Conservation (phyloP, 2,888 invertebrate species). For the Eustalomyia histrio region DNA sequence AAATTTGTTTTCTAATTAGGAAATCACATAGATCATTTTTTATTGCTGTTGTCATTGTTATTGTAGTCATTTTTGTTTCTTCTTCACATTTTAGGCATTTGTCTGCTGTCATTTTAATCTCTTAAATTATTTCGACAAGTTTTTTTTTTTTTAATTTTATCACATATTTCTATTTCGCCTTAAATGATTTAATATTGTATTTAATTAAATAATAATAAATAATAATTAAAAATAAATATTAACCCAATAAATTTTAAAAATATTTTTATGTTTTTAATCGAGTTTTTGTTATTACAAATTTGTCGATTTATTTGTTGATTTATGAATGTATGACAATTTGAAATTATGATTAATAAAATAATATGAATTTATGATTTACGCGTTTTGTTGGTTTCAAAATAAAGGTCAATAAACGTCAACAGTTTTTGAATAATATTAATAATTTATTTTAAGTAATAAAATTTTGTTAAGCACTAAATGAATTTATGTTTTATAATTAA, state of each 20-base stretch:
- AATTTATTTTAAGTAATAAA: too few relatives aligned
- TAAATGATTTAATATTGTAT: slow-evolving; percentile 32
- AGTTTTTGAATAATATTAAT: background rate
- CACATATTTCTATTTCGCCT: background rate
- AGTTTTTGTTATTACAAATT: slow-evolving; percentile 33
- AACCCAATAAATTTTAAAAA: slow-evolving; percentile 16
- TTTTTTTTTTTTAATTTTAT: background rate
- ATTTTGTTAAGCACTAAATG: too few relatives aligned
- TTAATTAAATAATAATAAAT: too few relatives aligned
- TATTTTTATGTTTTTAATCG: slow-evolving; percentile 28
- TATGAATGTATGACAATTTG: slow-evolving; percentile 16
- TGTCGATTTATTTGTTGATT: slow-evolving; percentile 42
- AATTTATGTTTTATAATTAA: too few relatives aligned
- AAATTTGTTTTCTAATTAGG: slow-evolving; percentile 30
- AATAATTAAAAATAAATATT: too few relatives aligned
- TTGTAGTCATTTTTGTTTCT: background rate
- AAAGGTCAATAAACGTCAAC: slow-evolving; percentile 8
- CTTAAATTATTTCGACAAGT: slow-evolving; percentile 39
- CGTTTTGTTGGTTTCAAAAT: background rate
- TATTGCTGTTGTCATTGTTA: background rate
- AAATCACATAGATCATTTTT: slow-evolving; percentile 26
- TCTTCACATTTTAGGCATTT: slow-evolving; percentile 8
- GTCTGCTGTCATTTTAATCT: slow-evolving; percentile 30
- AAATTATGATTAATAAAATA: slow-evolving; percentile 22
- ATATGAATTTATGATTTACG: slow-evolving; percentile 17